Evolutionary conservation across 2,113 vertebrate genomes (phyloP), one percentile per base, ranked within the genome.

Genomic region (Silurus glanis): DNA sequence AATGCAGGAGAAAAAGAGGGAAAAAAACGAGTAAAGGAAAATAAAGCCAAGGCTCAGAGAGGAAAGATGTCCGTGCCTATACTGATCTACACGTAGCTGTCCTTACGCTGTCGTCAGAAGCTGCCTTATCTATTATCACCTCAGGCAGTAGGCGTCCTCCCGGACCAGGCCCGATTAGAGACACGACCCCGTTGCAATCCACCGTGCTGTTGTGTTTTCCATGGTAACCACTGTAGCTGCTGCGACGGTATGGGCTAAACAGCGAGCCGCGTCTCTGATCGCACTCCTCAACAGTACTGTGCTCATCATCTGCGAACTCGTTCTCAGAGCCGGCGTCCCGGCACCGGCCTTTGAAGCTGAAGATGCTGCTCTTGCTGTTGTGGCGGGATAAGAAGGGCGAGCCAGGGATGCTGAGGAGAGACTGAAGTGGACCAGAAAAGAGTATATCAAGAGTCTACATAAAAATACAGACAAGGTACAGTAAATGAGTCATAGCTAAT

Each of bases 291-390:
- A 99, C 97, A 0, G 97, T 99, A 92, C 97, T 99, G 95, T 99
- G 98, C 92, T 99, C 98, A 0, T 99, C 98, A 0, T 99, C 98
- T 0, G 98, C 98, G 9, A 99, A 99, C 89, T 99, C 98, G 0
- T 99, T 99, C 93, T 99, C 98, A 0, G 98, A 99, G 79, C 92
- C 97, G 0, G 96, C 97, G 86, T 99, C 98, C 49, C 98, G 96
- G 88, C 96, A 96, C 0, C 97, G 95, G 87, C 95, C 96, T 79
- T 96, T 95, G 93, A 97, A 98, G 94, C 98, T 99, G 95, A 99
- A 99, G 95, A 99, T 97, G 95, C 98, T 99, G 95, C 97, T 99
- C 91, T 96, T 97, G 95, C 98, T 99, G 94, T 99, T 99, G 94
- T 99, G 97, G 25, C 98, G 96, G 2, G 98, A 98, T 88, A 98